Evolutionary conservation across 2,888 invertebrate species (phyloP).

Genomic region (Melanostoma scalare): DNA sequence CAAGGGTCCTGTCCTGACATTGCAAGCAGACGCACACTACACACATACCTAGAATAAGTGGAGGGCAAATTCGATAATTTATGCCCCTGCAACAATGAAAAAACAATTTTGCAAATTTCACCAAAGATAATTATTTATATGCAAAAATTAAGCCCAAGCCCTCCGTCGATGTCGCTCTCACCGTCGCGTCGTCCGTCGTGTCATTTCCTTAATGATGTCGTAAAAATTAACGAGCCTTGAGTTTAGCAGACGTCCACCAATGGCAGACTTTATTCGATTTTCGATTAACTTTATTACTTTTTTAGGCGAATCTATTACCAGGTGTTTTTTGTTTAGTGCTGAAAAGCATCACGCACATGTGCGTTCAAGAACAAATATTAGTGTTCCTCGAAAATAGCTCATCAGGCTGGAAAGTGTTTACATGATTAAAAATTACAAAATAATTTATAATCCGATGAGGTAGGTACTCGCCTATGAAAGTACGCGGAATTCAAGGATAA

Average conservation of each 20-base stretch:
- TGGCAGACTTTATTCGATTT: constrained; percentile 14
- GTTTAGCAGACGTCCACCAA: background rate
- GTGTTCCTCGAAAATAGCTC: constrained; percentile 45
- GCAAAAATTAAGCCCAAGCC: constrained; percentile 30
- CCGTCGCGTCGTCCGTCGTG: background rate
- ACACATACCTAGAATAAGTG: background rate
- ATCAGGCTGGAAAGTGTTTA: constrained; percentile 21
- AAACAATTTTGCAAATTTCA: constrained; percentile 39
- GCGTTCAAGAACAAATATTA: constrained; percentile 41
- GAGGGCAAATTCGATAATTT: constrained; percentile 17
- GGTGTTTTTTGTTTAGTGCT: constrained; percentile 35
- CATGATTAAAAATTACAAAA: constrained; percentile 19
- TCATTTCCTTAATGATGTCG: constrained; percentile 54
- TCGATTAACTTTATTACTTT: constrained; percentile 22
- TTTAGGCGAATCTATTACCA: constrained; percentile 51
- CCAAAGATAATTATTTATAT: constrained; percentile 35
- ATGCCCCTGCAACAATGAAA: constrained; percentile 20
- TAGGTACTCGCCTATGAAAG: background rate
- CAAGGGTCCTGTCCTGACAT: constrained; percentile 23
- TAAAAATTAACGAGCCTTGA: constrained; percentile 57
- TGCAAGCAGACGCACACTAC: background rate
- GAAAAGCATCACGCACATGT: constrained; percentile 13
- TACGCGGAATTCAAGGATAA: constrained; percentile 1
- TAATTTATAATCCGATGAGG: background rate
- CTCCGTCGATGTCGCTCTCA: no score